Evolutionary conservation across 2,888 invertebrate species (phyloP).

Genomic region (Drosophila rellima): DNA sequence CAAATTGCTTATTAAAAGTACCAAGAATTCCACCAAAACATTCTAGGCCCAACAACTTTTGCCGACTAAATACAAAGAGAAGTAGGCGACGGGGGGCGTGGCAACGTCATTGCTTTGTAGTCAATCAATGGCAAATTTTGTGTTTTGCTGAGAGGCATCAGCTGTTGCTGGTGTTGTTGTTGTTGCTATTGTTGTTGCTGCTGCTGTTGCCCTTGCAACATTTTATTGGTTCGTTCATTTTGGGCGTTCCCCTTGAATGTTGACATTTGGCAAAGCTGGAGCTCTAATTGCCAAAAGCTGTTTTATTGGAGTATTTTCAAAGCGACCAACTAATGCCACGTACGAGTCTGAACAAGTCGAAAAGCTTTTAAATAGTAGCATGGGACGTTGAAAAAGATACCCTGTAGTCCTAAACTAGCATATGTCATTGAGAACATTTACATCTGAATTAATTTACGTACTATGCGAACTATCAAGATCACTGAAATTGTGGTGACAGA

Average conservation of each 20-base stretch:
- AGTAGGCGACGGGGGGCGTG: constrained; percentile 29
- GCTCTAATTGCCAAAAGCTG: constrained; percentile 60
- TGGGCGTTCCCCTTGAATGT: constrained; percentile 52
- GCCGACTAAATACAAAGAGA: constrained; percentile 32
- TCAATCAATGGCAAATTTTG: constrained; percentile 60
- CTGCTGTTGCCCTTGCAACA: constrained; percentile 19
- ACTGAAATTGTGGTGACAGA: too few relatives aligned
- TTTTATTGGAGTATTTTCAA: constrained; percentile 46
- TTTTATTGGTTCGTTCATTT: constrained; percentile 48
- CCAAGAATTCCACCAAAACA: constrained; percentile 40
- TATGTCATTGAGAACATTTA: too few relatives aligned
- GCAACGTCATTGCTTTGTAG: constrained; percentile 61
- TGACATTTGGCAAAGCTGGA: constrained; percentile 51
- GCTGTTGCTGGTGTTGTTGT: constrained; percentile 12
- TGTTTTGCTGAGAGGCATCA: constrained; percentile 16
- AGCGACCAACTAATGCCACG: constrained; percentile 28
- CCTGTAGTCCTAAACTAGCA: background rate
- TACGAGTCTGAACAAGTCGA: background rate
- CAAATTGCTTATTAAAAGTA: constrained; percentile 81
- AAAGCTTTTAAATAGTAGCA: background rate
- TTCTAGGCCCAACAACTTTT: constrained; percentile 57
- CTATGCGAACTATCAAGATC: too few relatives aligned
- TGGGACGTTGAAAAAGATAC: constrained; percentile 2
- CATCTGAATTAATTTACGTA: too few relatives aligned
- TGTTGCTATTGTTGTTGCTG: constrained; percentile 1